phyloP scores from a whole-genome alignment of 2,797 vertebrate genomes.

The Stomatorhinus walkeri region DNA sequence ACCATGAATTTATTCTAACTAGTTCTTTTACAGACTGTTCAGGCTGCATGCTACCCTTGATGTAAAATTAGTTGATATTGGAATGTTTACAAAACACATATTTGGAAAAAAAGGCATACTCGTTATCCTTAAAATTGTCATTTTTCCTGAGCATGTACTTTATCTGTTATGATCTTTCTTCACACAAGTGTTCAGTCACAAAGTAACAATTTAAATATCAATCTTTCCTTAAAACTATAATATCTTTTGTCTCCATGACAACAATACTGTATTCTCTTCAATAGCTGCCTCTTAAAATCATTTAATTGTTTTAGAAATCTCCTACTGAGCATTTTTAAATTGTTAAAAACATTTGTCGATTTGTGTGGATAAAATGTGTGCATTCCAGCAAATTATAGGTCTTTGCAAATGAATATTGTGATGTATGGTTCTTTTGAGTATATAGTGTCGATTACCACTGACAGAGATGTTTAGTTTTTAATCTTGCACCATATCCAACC shows the following conservation, averaged over 20 bases:
- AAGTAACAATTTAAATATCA: constrained; percentile 16
- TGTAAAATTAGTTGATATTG: not conserved
- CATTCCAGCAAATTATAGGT: not conserved
- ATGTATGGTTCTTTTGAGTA: not conserved
- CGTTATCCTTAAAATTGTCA: not conserved
- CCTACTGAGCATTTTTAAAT: constrained; percentile 12
- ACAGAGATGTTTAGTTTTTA: not conserved
- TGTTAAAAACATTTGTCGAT: not conserved
- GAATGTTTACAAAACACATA: constrained; percentile 4
- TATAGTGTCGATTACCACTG: not conserved
- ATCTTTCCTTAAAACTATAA: constrained; percentile 16
- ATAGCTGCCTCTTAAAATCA: constrained; percentile 1
- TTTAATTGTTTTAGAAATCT: constrained; percentile 20
- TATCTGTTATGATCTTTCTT: constrained; percentile 35
- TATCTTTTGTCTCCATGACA: constrained; percentile 32
- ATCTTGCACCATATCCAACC: not conserved
- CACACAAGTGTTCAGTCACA: constrained; percentile 19
- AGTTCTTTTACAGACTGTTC: not conserved
- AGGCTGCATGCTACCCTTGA: not conserved
- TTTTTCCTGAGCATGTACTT: constrained; percentile 29
- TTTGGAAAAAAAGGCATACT: not conserved
- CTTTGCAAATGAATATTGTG: not conserved
- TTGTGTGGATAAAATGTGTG: not conserved
- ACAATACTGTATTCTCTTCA: constrained; percentile 34
- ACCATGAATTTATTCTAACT: constrained; percentile 29